Percentiles rank a stretch among this genome's conserved stretches.
Evolutionary conservation across 2,888 invertebrate species (phyloP).

Genomic region (Stictocephala bisonia): DNA sequence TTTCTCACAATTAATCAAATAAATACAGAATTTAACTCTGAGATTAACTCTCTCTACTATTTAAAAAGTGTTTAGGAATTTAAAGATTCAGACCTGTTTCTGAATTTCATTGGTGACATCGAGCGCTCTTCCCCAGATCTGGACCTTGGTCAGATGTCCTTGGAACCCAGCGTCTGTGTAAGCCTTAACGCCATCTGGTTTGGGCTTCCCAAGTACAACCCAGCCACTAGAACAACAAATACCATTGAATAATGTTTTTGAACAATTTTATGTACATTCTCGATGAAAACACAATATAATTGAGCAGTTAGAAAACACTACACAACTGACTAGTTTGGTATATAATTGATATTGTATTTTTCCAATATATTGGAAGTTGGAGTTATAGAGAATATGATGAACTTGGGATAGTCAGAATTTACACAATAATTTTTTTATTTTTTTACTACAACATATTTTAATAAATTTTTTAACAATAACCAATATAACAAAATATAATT

Average conservation of each 20-base stretch:
- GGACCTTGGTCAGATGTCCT: constrained; percentile 93
- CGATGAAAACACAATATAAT: not conserved
- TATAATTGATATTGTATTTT: not conserved
- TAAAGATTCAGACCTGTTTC: too few species aligned
- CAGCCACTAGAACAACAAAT: constrained; percentile 78
- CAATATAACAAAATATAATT: too few species aligned
- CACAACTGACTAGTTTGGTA: too few species aligned
- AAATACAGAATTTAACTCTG: constrained; percentile 51
- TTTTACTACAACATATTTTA: too few species aligned
- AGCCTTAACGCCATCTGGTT: constrained; percentile 78
- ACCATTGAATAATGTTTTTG: not conserved
- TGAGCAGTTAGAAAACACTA: not conserved
- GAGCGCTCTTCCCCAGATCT: constrained; percentile 92
- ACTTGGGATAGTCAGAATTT: not conserved
- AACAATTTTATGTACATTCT: constrained; percentile 8
- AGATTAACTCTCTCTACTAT: too few species aligned
- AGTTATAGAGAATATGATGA: not conserved
- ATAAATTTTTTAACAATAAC: too few species aligned
- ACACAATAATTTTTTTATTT: not conserved
- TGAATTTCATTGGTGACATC: constrained; percentile 94
- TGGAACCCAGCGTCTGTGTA: constrained; percentile 94
- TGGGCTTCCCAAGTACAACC: constrained; percentile 92
- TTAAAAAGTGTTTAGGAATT: too few species aligned
- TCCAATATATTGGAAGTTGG: not conserved
- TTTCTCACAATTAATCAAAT: not conserved